phyloP scores from a whole-genome alignment of 30 jellyfish, hydroid and myxozoan species.

The Sanderia malayensis region DNA sequence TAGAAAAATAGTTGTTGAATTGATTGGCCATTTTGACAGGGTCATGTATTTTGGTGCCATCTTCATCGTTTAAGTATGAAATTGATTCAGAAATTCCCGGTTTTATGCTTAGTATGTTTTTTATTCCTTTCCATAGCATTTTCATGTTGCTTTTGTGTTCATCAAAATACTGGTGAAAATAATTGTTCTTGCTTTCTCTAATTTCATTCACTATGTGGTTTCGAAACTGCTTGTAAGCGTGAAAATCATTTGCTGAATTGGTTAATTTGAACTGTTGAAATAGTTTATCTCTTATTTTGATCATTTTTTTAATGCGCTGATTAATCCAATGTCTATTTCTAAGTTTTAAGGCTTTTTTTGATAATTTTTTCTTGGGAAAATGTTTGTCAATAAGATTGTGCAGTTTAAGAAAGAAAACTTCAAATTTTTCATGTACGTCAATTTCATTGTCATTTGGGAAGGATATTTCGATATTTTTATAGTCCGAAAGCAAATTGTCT shows the following conservation, averaged over 20 bases:
- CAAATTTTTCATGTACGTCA: not conserved
- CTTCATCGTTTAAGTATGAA: conserved; percentile 9
- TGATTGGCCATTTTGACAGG: conserved; percentile 47
- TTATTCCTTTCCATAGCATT: conserved; percentile 57
- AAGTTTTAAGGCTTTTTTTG: not conserved
- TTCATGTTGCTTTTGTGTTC: no score
- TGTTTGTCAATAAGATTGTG: not conserved
- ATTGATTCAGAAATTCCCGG: conserved; percentile 19
- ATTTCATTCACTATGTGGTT: conserved; percentile 9
- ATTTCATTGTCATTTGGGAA: not conserved
- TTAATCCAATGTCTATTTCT: not conserved
- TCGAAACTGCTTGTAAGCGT: conserved; percentile 35
- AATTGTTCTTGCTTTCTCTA: conserved; percentile 47
- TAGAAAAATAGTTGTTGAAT: conserved; percentile 33
- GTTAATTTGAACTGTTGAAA: conserved; percentile 29
- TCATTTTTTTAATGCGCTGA: not conserved
- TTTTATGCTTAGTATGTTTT: conserved; percentile 21
- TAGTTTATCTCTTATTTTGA: conserved; percentile 4
- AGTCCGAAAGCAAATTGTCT: conserved; percentile 19
- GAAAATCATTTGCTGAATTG: conserved; percentile 22
- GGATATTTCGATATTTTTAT: not conserved
- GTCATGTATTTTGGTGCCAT: conserved; percentile 24
- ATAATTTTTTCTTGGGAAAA: not conserved
- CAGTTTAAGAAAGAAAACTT: not conserved
- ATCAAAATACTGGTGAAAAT: conserved; percentile 13